Evolutionary conservation across 2,113 vertebrate genomes (phyloP).

Genomic region (Seriola dumerili): DNA sequence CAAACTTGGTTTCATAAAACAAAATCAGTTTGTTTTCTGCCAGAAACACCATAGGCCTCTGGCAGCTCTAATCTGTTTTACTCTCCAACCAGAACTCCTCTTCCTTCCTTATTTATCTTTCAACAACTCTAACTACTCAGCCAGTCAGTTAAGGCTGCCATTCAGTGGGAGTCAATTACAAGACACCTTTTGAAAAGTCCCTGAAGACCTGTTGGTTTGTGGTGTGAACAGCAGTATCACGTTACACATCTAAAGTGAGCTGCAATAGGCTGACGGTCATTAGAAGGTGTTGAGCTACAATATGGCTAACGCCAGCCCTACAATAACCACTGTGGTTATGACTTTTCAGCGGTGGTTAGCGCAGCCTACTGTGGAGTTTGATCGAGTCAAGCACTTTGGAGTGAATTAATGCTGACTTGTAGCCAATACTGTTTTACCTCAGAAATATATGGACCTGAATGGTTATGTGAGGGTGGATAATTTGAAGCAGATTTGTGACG

Average conservation of each 20-base stretch:
- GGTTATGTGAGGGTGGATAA: conserved; percentile 32
- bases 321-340: conserved; percentile 63
- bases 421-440: conserved; percentile 36
- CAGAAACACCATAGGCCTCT: conserved; percentile 11
- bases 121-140: conserved; percentile 25
- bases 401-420: conserved; percentile 53
- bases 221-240: conserved; percentile 59
- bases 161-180: conserved; percentile 57
- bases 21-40: conserved; percentile 30
- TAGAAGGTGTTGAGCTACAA: conserved; percentile 71
- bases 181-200: conserved; percentile 62
- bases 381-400: conserved; percentile 25
- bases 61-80: conserved; percentile 1
- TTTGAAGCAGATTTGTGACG: conserved; percentile 43
- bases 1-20: conserved; percentile 30
- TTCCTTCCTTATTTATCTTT: conserved; percentile 45
- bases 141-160: conserved; percentile 32
- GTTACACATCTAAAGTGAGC: conserved; percentile 57
- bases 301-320: conserved; percentile 50
- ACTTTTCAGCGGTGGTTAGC: conserved; percentile 66
- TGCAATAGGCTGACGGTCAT: conserved; percentile 50
- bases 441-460: conserved; percentile 27
- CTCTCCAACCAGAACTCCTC: conserved; percentile 27
- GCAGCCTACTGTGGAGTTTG: conserved; percentile 38
- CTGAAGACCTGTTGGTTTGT: conserved; percentile 69